Percentiles rank a stretch among this genome's conserved stretches.
Conservation (phyloP, 2,797 vertebrate species). For the Sebastes alutus region DNA sequence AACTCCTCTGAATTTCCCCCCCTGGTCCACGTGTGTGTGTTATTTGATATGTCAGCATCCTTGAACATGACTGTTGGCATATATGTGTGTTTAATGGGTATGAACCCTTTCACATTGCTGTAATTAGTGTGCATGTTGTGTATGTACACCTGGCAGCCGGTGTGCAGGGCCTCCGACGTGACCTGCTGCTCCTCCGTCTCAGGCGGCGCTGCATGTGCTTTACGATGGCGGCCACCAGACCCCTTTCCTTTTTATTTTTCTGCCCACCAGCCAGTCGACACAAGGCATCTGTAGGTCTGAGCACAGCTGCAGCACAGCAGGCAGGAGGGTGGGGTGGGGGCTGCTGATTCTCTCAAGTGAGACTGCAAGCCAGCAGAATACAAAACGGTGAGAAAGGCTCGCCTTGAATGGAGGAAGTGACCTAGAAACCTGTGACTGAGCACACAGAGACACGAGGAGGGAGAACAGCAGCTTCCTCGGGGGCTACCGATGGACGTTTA, state of each 20-base stretch:
- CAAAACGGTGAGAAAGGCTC: background rate
- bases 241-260: background rate
- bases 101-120: slow-evolving; percentile 12
- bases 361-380: slow-evolving; percentile 51
- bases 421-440: slow-evolving; percentile 36
- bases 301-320: slow-evolving; percentile 56
- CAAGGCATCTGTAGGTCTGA: slow-evolving; percentile 6
- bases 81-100: slow-evolving; percentile 9
- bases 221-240: background rate
- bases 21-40: background rate
- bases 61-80: background rate
- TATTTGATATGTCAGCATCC: background rate
- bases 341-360: slow-evolving; percentile 29
- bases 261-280: background rate
- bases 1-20: background rate
- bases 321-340: background rate
- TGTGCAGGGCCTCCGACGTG: background rate
- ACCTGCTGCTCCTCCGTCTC: background rate
- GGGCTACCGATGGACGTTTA: background rate
- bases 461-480: background rate
- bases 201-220: slow-evolving; percentile 1
- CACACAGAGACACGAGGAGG: background rate
- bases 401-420: slow-evolving; percentile 5
- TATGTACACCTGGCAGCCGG: slow-evolving; percentile 34
- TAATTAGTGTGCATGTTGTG: slow-evolving; percentile 14